Percentiles rank a stretch among this genome's conserved stretches.
Evolutionary conservation across 2,113 vertebrate species (phyloP).

Genomic region (Takifugu flavidus): DNA sequence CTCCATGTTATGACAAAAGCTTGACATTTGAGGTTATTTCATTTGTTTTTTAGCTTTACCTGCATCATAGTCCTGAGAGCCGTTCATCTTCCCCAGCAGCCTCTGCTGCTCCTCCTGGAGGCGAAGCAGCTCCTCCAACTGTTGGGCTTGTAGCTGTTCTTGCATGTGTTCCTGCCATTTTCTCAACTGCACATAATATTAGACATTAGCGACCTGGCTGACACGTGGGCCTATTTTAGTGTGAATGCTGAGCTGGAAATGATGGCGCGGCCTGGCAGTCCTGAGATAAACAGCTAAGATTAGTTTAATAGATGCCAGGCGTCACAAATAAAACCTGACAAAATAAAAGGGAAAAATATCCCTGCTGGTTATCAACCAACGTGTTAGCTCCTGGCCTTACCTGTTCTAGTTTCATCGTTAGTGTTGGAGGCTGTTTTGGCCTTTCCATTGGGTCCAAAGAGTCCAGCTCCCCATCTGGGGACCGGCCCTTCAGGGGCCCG

Average conservation of each 20-base stretch:
- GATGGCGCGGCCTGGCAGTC: too few relatives aligned
- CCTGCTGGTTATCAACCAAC: not conserved
- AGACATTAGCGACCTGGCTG: not conserved
- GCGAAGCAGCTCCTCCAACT: slow-evolving; percentile 83
- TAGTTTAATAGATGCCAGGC: too few relatives aligned
- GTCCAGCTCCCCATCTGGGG: slow-evolving; percentile 30
- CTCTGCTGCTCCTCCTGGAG: slow-evolving; percentile 86
- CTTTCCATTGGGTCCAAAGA: slow-evolving; percentile 37
- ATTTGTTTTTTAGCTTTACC: slow-evolving; percentile 43
- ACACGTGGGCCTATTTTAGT: not conserved
- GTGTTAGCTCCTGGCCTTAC: slow-evolving; percentile 55
- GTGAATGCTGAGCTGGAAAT: too few relatives aligned
- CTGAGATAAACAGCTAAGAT: too few relatives aligned
- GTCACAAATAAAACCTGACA: too few relatives aligned
- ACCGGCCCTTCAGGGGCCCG: not conserved
- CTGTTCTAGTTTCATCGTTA: slow-evolving; percentile 85
- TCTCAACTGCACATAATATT: slow-evolving; percentile 76
- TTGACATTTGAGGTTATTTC: not conserved
- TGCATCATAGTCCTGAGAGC: slow-evolving; percentile 48
- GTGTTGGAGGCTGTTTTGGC: slow-evolving; percentile 59
- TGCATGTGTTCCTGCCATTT: slow-evolving; percentile 90
- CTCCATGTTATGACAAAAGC: too few relatives aligned
- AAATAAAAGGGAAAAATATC: too few relatives aligned
- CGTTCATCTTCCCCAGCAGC: slow-evolving; percentile 73
- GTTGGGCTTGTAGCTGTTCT: slow-evolving; percentile 85